Base-by-base conservation (phyloP, 2,888 invertebrate genomes). In the Argyresthia goedartella region DNA sequence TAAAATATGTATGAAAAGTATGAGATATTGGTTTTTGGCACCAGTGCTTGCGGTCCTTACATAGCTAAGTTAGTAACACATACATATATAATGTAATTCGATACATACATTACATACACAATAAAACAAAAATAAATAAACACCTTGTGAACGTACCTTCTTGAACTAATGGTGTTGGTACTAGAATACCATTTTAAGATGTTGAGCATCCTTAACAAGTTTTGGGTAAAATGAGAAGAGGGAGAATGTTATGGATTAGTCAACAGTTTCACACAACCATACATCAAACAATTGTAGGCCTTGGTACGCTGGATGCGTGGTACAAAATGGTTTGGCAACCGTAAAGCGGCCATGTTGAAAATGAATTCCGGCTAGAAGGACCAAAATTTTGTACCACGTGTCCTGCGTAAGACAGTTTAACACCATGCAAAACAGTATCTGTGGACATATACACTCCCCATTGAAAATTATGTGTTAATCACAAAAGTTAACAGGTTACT, bases 171-270 rank as follows among this genome's bases (percentile, higher is more conserved):
- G 84, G 80, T 79, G 82, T 78, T 77, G 80, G 84, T 76, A 80
- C 71, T 25, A 73, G 74, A 69, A 69, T 76, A 84, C 85, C 85
- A 76, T 81, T 78, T 80, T 81, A 81, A 81, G 77, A 79, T 79
- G 80, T 81, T 73, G 82, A 75, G 76, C 82, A 81, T 85, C 86
- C 86, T 85, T 85, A 85, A 81, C 78, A 74, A 82, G 82, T 85
- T 84, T 85, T 81, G 84, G 81, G 74, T 81, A 77, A 80, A 55
- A 81, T 76, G 77, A 76, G 77, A 81, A 81, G 80, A 80, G 80
- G 84, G 86, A 86, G 85, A 86, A 86, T 85, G 84, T 86, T 85
- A 86, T 86, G 86, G 82, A 86, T 86, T 86, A 86, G 86, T 86
- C 76, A 80, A 51, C 75, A 80, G 74, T 73, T 73, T 67, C 66